These are phyloP conservation scores for Apotomis turbidana DNA, from an alignment of 2,888 invertebrate genomes.

Conservation along the genomic window DNA sequence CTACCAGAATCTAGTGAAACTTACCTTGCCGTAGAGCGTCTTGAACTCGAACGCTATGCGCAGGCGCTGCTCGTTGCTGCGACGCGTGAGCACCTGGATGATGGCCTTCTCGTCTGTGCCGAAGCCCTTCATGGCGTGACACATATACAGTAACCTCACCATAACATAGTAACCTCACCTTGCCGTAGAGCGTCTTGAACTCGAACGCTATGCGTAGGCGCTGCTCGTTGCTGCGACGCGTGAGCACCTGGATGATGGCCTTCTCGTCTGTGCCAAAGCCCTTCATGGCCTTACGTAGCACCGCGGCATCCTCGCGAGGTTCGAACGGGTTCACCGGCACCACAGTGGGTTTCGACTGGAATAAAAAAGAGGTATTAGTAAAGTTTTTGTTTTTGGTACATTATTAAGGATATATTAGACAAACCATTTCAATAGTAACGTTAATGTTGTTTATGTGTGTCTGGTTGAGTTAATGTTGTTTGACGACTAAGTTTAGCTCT, in stretches of 20 bases:
- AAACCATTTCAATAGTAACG: too few species aligned
- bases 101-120: slow-evolving; percentile 96
- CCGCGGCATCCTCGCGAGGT: slow-evolving; percentile 90
- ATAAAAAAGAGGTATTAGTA: slow-evolving; percentile 43
- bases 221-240: slow-evolving; percentile 92
- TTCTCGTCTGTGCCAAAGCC: slow-evolving; percentile 96
- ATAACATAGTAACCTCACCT: too few species aligned
- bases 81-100: slow-evolving; percentile 91
- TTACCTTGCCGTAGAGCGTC: slow-evolving; percentile 93
- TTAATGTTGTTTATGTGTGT: too few species aligned
- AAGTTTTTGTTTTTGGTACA: not conserved
- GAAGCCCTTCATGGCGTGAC: slow-evolving; percentile 97
- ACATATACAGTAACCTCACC: too few species aligned
- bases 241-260: slow-evolving; percentile 92
- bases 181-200: slow-evolving; percentile 94
- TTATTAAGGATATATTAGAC: too few species aligned
- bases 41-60: slow-evolving; percentile 93
- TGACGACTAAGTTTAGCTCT: not conserved
- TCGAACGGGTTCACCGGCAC: slow-evolving; percentile 90
- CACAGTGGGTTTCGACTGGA: slow-evolving; percentile 89
- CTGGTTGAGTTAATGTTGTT: not conserved
- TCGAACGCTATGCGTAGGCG: slow-evolving; percentile 91
- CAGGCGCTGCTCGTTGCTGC: slow-evolving; percentile 93
- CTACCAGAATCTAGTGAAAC: slow-evolving; percentile 28
- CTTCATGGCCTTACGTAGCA: slow-evolving; percentile 95